Evolutionary conservation across 2,888 invertebrate species (phyloP), one percentile per base, ranked within the genome.

Genomic region (Artemia sp.): DNA sequence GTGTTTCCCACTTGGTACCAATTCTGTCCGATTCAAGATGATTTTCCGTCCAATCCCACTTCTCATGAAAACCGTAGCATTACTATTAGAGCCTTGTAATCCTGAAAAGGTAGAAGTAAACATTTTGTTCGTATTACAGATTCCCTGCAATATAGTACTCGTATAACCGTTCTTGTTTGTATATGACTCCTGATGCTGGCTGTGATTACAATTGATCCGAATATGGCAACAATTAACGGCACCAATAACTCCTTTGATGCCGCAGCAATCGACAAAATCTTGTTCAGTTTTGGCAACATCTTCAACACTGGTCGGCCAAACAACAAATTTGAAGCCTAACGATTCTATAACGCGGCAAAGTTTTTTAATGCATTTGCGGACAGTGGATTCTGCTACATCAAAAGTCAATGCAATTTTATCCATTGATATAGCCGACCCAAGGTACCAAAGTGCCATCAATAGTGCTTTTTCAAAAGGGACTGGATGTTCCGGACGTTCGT

Each of bases 81-180:
- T 73, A 71, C 73, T 72, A 10, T 67, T 67, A 68, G 70, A 72
- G 14, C 74, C 74, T 24, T 72, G 73, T 69, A 71, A 73, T 6
- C 74, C 73, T 58, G 70, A 67, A 67, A 72, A 73, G 11, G 68
- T 58, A 68, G 72, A 51, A 19, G 66, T 72, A 38, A 74, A 72
- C 51, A n/a, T 66, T 52, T 70, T 66, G 52, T 72, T 70, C 51
- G 66, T 38, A 69, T 73, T 71, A 12, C 72, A 72, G 12, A 72
- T 70, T 19, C 66, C 69, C 70, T 74, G 73, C 11, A 73, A 68
- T 38, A 70, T 66, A 2, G 70, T 68, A 19, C 69, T 67, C 14
- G 51, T 51, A 64, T 66, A 70, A 12, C 58, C 68, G 10, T 72
- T 71, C 11, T 71, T 38, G 51, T 72, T 71, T n/a, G 51, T 52